Evolutionary conservation across 2,113 vertebrate species (phyloP).

Genomic region (Antigone vipio): DNA sequence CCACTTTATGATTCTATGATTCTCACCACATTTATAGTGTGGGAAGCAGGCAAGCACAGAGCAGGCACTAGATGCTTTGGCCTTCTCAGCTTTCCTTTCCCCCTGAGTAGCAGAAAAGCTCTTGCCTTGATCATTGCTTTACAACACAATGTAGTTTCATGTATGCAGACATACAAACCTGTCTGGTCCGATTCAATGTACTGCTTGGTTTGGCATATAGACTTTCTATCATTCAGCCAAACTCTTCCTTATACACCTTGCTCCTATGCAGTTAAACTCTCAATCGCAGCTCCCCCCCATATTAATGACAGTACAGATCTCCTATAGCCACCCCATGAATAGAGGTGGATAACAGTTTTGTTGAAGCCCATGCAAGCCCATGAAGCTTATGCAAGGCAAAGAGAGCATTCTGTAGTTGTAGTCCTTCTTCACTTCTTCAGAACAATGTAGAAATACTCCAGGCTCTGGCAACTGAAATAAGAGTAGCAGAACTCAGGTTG

Average conservation of each 20-base stretch:
- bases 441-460: not conserved
- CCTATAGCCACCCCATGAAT: not conserved
- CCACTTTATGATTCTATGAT: too few relatives aligned
- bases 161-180: not conserved
- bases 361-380: not conserved
- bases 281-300: accelerated
- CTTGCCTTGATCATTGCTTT: not conserved
- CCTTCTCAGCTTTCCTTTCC: not conserved
- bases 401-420: accelerated
- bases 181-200: not conserved
- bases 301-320: not conserved
- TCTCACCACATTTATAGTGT: not conserved
- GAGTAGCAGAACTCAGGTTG: not conserved
- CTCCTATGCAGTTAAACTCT: not conserved
- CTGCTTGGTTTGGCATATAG: not conserved
- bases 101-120: not conserved
- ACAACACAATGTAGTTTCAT: too few relatives aligned
- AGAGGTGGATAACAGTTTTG: not conserved
- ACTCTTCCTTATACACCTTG: not conserved
- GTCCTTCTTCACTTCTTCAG: not conserved
- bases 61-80: accelerated
- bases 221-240: not conserved
- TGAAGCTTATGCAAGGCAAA: not conserved
- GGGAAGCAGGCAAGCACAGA: not conserved
- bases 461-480: not conserved